Base-by-base conservation (phyloP, 2,888 invertebrate species). In the Mesorhabditis spiculigera region DNA sequence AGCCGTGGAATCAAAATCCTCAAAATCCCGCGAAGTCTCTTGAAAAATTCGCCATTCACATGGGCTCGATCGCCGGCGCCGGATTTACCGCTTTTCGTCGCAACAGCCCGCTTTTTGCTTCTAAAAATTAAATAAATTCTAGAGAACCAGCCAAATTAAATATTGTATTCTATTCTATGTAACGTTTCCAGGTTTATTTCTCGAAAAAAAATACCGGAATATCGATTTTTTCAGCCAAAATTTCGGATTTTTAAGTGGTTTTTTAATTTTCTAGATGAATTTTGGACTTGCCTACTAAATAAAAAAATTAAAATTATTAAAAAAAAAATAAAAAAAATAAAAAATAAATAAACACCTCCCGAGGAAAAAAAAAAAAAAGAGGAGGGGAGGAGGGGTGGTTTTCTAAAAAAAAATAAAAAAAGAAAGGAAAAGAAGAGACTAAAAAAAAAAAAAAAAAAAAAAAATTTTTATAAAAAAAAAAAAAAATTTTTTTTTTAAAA, bases 1-100 rank as follows among this genome's bases (percentile, higher is more conserved):
- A 78, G 69, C 6, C 74, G 70, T 0, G 83, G 83, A 58, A 83
- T 71, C 65, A 83, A 77, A 68, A 83, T 82, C 63, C 77, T 77
- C 42, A 83, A 65, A 66, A 83, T 81, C 43, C 74, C 64, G n/a
- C 71, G 68, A 42, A 83, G 65, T 71, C 78, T 78, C 41, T 73
- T 61, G 63, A 83, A 65, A 67, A 83, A 83, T 4, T 71, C 75
- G 16, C 69, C 70, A 64, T 78, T 76, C n/a, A 78, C 78, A 61
- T 78, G 75, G 1, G 78, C 77, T 68, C 75, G 67, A 13, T 65
- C 44, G 1, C 43, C 8, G 4, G 5, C 1, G 28, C 44, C 10
- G 8, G 8, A 8, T 4, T 73, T 43, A 67, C 62, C 58, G 69
- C 68, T 69, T 72, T 73, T 61, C 68, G 13, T 10, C 43, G 28